Percentiles rank a stretch among this genome's conserved stretches.
Evolutionary conservation across 2,113 vertebrate genomes (phyloP).

Genomic region (Gorilla gorilla): DNA sequence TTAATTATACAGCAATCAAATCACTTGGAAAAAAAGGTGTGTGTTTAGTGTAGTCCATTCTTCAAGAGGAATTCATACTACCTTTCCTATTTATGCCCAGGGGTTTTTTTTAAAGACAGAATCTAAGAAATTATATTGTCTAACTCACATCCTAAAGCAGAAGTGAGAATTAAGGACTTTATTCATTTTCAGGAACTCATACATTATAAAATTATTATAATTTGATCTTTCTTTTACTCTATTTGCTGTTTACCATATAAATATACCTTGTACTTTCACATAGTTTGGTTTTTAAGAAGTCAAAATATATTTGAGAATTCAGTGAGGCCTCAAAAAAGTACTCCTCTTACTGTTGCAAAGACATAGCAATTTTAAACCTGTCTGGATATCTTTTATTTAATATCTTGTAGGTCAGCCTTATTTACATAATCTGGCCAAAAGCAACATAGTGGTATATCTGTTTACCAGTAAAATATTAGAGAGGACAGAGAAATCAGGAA

Average conservation of each 20-base stretch:
- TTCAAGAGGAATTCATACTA: constrained; percentile 2
- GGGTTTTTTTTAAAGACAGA: neutral
- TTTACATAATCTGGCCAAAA: neutral
- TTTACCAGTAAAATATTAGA: constrained; percentile 20
- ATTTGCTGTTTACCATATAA: neutral
- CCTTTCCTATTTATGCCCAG: neutral
- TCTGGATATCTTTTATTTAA: constrained; percentile 38
- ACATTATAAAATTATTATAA: constrained; percentile 16
- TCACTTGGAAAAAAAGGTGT: neutral
- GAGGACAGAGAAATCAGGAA: neutral
- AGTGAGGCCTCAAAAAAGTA: neutral
- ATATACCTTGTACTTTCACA: neutral
- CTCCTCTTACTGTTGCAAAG: neutral
- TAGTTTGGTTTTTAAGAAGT: constrained; percentile 50
- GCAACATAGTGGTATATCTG: neutral
- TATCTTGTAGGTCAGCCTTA: neutral
- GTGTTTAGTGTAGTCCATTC: constrained; percentile 2
- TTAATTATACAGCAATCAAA: constrained; percentile 76
- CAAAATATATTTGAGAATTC: constrained; percentile 28
- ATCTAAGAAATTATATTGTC: constrained; percentile 32
- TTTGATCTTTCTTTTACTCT: neutral
- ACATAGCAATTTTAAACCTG: neutral
- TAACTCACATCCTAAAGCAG: neutral
- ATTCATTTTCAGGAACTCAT: constrained; percentile 1
- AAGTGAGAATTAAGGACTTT: constrained; percentile 40